phyloP scores from a whole-genome alignment of 2,888 invertebrate genomes.

The Leptopilina drosophilae region DNA sequence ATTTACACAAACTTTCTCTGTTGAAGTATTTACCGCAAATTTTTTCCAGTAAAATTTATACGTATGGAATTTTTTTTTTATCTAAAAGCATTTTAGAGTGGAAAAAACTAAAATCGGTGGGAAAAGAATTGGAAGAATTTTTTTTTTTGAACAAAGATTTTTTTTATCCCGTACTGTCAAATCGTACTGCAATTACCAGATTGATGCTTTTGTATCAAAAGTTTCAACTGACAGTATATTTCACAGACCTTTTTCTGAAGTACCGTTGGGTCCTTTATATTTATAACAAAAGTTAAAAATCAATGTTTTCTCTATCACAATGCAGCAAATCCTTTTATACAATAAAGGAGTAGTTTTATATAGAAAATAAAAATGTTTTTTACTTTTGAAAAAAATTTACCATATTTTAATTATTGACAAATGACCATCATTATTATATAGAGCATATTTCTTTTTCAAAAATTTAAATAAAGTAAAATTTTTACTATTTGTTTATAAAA shows the following conservation, averaged over 20 bases:
- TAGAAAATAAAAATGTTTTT: too few species aligned
- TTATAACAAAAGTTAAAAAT: neutral
- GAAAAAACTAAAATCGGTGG: neutral
- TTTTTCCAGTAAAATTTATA: too few species aligned
- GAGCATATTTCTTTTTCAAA: too few species aligned
- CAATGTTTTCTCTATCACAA: neutral
- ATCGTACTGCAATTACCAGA: conserved; percentile 14
- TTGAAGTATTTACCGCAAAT: too few species aligned
- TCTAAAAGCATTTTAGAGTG: neutral
- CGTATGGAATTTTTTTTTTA: too few species aligned
- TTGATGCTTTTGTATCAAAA: conserved; percentile 15
- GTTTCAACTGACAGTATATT: conserved; percentile 1
- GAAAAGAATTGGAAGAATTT: neutral
- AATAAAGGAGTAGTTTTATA: neutral
- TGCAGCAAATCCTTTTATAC: neutral
- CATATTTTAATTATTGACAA: too few species aligned
- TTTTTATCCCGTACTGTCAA: neutral
- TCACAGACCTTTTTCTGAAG: conserved; percentile 15
- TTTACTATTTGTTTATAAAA: too few species aligned
- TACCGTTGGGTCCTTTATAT: neutral
- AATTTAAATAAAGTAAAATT: too few species aligned
- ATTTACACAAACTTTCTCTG: too few species aligned
- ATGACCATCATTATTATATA: too few species aligned
- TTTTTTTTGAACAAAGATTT: neutral
- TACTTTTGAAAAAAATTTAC: too few species aligned